Evolutionary conservation across 92 coral and sea anemone genomes (phyloP), one percentile per base, ranked within the genome.

Genomic region (Pocillopora meandrina): DNA sequence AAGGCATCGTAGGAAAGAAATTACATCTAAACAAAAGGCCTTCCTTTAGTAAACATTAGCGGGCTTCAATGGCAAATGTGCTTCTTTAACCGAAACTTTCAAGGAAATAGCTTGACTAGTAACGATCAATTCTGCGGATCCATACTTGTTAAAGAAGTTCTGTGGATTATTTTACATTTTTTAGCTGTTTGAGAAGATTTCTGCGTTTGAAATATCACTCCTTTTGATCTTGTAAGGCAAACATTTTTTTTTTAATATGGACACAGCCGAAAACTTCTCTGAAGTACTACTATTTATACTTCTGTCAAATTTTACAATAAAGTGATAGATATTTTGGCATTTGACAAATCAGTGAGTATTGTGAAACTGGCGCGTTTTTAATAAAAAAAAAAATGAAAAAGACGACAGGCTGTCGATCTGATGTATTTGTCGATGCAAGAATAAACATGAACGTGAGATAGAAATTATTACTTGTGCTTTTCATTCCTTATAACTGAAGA

Each of bases 21-120:
- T 70, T 69, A 26, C 75, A 16, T 17, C 75, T 55, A 31, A 61
- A 36, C 78, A 72, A 72, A 82, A 31, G 76, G 59, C 55, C 26
- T 42, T 58, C 73, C 26, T 74, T 83, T 20, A 62, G 86, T 62
- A 83, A 83, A 83, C 86, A 82, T 61, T 9, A 52, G 62, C 60
- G 18, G 42, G 56, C 19, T 21, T 36, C 56, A 16, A 35, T 73
- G 74, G 68, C 64, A 72, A 83, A 83, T 80, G 86, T 83, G 86
- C 52, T 71, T 83, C 72, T 57, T 71, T 67, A 26, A 23, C 56
- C 35, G 20, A 19, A 70, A 36, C 35, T 34, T 55, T 70, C 14
- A 36, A 70, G 56, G 7, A 49, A 15, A 16, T 70, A n/a, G 56
- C 55, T 16, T 5, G 56, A 36, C 33, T 42, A 36, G 2, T 5